Evolutionary conservation across 2,797 vertebrate species (phyloP), one percentile per base, ranked within the genome.

Genomic region (Mastacembelus armatus): DNA sequence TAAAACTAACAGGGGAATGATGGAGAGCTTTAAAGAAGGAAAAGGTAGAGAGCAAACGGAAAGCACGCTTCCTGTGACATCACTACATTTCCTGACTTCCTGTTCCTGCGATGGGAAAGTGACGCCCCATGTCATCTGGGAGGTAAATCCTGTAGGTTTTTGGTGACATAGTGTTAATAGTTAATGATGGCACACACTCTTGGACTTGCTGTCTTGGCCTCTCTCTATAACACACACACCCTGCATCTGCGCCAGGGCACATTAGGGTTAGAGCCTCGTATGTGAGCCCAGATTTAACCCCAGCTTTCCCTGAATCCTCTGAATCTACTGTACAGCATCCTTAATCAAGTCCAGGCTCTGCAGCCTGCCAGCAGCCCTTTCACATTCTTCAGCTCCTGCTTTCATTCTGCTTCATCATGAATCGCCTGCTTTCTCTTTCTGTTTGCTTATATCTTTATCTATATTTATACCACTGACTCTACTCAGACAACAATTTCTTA

Each of bases 41-140:
- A 48, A 71, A 60, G 33, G 66, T 72, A 66, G 58, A 58, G 78
- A 66, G 67, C 1, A 38, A 15, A 61, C 74, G 75, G 89, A 80
- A 91, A 85, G 36, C 18, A 11, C 16, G 50, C 71, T 87, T 91
- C 90, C 91, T 81, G 33, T 81, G 78, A 89, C 71, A 73, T 84
- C 80, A 85, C n/a, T 2, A 10, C 8, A 16, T 68, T 83, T 89
- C 85, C 85, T 80, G 69, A 45, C 63, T 64, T 83, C 69, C 75
- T 72, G 42, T 69, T 80, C 71, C 71, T 83, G 63, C 11, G 0
- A 9, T 4, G 18, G 56, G 32, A 49, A 8, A 12, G 54, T 79
- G 79, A 82, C 30, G 4, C 52, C 59, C 68, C 77, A 33, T 7
- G 12, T 8, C 55, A 22, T 29, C 30, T 3, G 32, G 9, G n/a